Evolutionary conservation across 2,888 invertebrate species (phyloP), one percentile per base, ranked within the genome.

Genomic region (Tenthredo distinguenda): DNA sequence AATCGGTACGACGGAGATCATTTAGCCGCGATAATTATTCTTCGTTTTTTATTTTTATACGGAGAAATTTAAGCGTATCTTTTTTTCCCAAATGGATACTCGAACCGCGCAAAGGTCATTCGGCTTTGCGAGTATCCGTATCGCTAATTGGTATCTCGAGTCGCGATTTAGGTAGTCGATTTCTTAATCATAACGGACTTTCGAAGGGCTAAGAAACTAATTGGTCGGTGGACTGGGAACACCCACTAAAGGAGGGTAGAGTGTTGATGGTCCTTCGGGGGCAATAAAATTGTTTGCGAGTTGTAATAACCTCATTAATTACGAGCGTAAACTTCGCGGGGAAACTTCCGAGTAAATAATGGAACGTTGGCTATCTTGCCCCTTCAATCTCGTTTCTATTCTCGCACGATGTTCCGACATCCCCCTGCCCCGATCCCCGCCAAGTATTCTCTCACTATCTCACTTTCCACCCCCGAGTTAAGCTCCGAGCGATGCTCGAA

Each of bases 271-370:
- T 85, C 76, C 85, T 85, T 76, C 85, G 85, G 65, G 79, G 47
- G 85, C 65, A 85, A 85, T 85, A 85, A 85, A 85, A 85, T 85
- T 85, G 85, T 85, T 85, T 85, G 85, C 85, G 85, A 85, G 85
- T 85, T 79, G 85, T 85, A 85, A 85, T 85, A 85, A 85, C 85
- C 85, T 85, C 85, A 85, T 85, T 85, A 85, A 79, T 85, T 85
- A 85, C 85, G 55, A 43, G 21, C 47, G 62, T 47, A 68, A 85
- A 85, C 85, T 85, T 85, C 34, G 77, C 18, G 43, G 68, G 37
- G n/a, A 79, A 85, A 62, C 65, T 85, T 79, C 77, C 31, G 31
- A 85, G 85, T 85, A 79, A 85, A 79, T 85, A 85, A 85, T 85
- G 79, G 85, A 85, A 50, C 85, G 10, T 50, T 47, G 65, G 85